These are phyloP conservation scores for Drosophila equinoxialis DNA, from an alignment of 1,140 invertebrate genomes.

Conservation along the genomic window DNA sequence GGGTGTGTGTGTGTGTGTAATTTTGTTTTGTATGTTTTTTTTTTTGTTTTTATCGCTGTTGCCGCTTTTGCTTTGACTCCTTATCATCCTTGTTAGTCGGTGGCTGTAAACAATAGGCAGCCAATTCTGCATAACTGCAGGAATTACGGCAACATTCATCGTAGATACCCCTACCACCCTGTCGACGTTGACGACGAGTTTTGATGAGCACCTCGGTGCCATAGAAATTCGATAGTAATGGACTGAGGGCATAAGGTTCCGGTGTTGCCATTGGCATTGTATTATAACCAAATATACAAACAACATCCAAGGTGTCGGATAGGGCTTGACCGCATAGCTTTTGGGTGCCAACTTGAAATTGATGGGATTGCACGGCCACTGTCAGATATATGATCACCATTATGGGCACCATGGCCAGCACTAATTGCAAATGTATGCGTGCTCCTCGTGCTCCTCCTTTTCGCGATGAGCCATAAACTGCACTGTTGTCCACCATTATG, in stretches of 20 bases:
- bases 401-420: constrained; percentile 31
- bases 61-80: not conserved
- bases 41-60: constrained; percentile 1
- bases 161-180: constrained; percentile 48
- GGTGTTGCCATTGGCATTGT: constrained; percentile 20
- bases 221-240: constrained; percentile 55
- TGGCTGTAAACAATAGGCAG: constrained; percentile 56
- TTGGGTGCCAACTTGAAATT: constrained; percentile 54
- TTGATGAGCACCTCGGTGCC: constrained; percentile 56
- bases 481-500: constrained; percentile 55
- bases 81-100: constrained; percentile 3
- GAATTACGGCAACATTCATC: constrained; percentile 65
- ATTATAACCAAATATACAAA: constrained; percentile 60
- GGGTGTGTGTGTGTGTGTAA: constrained; percentile 13
- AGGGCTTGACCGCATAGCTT: constrained; percentile 62
- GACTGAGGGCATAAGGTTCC: constrained; percentile 35
- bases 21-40: not conserved
- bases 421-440: constrained; percentile 24
- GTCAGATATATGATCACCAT: constrained; percentile 17
- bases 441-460: not conserved
- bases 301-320: constrained; percentile 59
- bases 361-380: constrained; percentile 26
- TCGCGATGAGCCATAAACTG: constrained; percentile 24
- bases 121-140: constrained; percentile 55
- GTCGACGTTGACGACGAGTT: constrained; percentile 52